Base-by-base conservation (phyloP, 2,888 invertebrate genomes). In the Ormyrus rosae region DNA sequence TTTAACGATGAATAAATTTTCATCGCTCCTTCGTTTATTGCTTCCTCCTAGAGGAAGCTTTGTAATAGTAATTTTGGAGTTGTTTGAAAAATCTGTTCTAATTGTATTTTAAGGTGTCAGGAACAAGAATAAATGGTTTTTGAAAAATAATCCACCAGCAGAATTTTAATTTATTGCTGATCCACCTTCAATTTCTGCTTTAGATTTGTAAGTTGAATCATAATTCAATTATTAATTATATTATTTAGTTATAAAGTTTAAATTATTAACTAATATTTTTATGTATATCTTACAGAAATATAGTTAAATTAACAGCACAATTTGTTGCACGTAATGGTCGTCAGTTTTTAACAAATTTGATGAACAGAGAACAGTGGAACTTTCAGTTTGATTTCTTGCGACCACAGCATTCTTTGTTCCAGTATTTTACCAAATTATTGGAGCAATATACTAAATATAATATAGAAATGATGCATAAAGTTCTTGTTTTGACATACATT, bases 361-460 rank as follows among this genome's bases (percentile, higher is more conserved):
- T 99, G 99, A 99, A 98, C 89, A 94, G 98, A 34, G 99, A 99
- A 88, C 98, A 98, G 88, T 93, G 99, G 4, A 99, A 99, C 90
- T 99, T 97, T 87, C 99, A 99, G 91, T 99, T 99, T 92, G 99
- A 99, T 91, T 99, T 99, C 90, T 92, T 99, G 5, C 94, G 99
- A 3, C 99, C 99, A 0, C 99, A 99, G 88, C 99, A 99, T 92
- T 98, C 98, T 0, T 93, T 99, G 10, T 99, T 99, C 90, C 97
- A 97, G 87, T 99, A 99, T 91, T 99, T 99, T 89, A 99, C 99
- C 0, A 97, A 99, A 87, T 93, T 99, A 0, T 93, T 99, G 67
- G 99, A 99, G 88, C 99, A 99, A 91, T 99, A 99, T 88, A 99
- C 99, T 0, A 99, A 99, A 34, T n/a, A n/a, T n/a, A n/a, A n/a